Percentiles rank a stretch among this genome's conserved stretches.
phyloP scores from a whole-genome alignment of 2,888 invertebrate genomes.

The Listrodromus nycthemerus region DNA sequence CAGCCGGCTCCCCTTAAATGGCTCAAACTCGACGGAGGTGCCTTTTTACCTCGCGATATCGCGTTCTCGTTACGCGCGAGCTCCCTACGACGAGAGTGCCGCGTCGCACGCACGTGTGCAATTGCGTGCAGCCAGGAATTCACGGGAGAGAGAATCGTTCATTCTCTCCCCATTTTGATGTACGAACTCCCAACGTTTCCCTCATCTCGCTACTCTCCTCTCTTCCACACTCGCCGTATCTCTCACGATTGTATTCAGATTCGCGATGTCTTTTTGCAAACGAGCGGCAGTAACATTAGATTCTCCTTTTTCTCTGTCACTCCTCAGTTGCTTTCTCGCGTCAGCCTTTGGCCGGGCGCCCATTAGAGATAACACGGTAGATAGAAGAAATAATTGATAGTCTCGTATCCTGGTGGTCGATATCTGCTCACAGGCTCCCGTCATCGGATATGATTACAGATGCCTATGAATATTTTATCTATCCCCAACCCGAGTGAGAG shows the following conservation, averaged over 20 bases:
- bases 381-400: slow-evolving; percentile 36
- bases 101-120: slow-evolving; percentile 59
- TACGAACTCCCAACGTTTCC: slow-evolving; percentile 63
- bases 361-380: slow-evolving; percentile 24
- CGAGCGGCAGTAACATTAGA: background rate
- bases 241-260: slow-evolving; percentile 75
- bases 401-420: slow-evolving; percentile 10
- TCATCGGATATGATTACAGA: slow-evolving; percentile 60
- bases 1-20: slow-evolving; percentile 68
- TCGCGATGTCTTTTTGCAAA: slow-evolving; percentile 63
- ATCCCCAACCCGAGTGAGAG: slow-evolving; percentile 5
- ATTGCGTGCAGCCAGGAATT: slow-evolving; percentile 44
- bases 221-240: slow-evolving; percentile 41
- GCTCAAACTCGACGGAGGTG: slow-evolving; percentile 44
- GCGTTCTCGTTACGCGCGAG: slow-evolving; percentile 61
- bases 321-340: slow-evolving; percentile 37
- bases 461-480: slow-evolving; percentile 31
- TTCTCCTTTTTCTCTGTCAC: slow-evolving; percentile 32
- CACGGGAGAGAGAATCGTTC: slow-evolving; percentile 53
- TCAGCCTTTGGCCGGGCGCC: slow-evolving; percentile 39
- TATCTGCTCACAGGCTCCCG: slow-evolving; percentile 52
- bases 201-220: slow-evolving; percentile 20
- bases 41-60: slow-evolving; percentile 53
- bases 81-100: background rate
- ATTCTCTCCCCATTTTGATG: slow-evolving; percentile 64